Evolutionary conservation across 2,113 vertebrate genomes (phyloP), one percentile per base, ranked within the genome.

Genomic region (Paralichthys olivaceus): DNA sequence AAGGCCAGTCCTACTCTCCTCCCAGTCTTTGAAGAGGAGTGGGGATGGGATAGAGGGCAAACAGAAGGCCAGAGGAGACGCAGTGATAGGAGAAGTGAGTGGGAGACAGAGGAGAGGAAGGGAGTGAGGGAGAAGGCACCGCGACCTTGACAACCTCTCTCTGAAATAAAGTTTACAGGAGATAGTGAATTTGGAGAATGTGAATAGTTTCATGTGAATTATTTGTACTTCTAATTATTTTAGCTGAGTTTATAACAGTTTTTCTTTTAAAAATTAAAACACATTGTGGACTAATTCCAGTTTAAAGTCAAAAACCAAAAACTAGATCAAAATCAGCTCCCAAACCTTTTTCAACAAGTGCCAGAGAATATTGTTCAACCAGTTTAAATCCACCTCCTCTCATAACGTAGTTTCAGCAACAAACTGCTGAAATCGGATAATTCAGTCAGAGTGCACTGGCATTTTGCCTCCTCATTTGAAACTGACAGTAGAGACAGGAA

Each of bases 1-100:
- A 63, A 80, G 75, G 60, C 68, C 85, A 70, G 56, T 56, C 32
- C 43, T 43, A 17, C 62, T 72, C 77, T 82, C 67, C 62, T 62
- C 56, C 64, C 2, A 19, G 8, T 57, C 88, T 91, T 90, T 91
- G 89, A 91, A 87, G 81, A 84, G 60, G 81, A 87, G 55, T 72
- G 77, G 76, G 72, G 79, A 85, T 77, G 85, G 70, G 78, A 87
- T 73, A 80, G 79, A 75, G 64, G 61, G 83, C 79, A 84, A 77
- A 83, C 59, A 70, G 83, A 86, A 85, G 87, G 86, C 70, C 68
- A 82, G 67, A 73, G 74, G 67, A 87, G 82, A 71, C 34, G 0
- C 66, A 65, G 76, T 5, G 91, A 91, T 89, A 86, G 68, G 76
- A 85, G 71, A 28, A 55, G 65, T 51, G 76, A 75, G 80, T 78